Conservation (phyloP, 2,113 vertebrate species). For the Heterotis niloticus region DNA sequence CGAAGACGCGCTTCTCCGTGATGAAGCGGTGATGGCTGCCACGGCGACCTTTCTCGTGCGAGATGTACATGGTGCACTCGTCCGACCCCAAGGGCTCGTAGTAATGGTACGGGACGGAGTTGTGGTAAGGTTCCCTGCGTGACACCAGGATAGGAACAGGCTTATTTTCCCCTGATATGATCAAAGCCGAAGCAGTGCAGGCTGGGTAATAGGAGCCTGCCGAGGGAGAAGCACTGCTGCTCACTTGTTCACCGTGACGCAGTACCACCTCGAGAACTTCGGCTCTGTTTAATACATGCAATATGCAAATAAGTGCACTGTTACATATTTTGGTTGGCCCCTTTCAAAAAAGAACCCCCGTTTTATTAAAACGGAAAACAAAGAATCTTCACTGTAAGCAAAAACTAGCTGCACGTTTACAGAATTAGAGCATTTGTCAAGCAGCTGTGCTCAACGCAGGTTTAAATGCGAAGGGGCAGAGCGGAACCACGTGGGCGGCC, state of each 20-base stretch:
- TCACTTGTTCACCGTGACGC: not conserved
- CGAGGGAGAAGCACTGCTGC: not conserved
- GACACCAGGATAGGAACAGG: constrained; percentile 17
- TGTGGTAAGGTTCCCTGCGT: constrained; percentile 78
- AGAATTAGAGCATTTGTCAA: too few relatives aligned
- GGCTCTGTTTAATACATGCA: not conserved
- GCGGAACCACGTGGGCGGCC: not conserved
- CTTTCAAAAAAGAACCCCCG: too few relatives aligned
- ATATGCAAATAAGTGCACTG: not conserved
- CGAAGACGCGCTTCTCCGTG: constrained; percentile 93
- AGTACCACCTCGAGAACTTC: not conserved
- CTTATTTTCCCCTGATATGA: not conserved
- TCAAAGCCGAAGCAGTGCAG: not conserved
- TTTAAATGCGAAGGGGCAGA: too few relatives aligned
- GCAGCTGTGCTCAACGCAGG: too few relatives aligned
- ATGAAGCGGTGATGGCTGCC: constrained; percentile 97
- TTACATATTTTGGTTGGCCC: too few relatives aligned
- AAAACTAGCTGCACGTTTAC: not conserved
- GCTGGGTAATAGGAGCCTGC: not conserved
- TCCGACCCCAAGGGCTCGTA: constrained; percentile 87
- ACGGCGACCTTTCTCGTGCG: constrained; percentile 87
- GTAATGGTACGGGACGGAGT: constrained; percentile 92
- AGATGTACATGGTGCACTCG: constrained; percentile 95
- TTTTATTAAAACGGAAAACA: too few relatives aligned
- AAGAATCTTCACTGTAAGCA: too few relatives aligned